Evolutionary conservation across 2,113 vertebrate species (phyloP), one percentile per base, ranked within the genome.

Genomic region (Peromyscus leucopus): DNA sequence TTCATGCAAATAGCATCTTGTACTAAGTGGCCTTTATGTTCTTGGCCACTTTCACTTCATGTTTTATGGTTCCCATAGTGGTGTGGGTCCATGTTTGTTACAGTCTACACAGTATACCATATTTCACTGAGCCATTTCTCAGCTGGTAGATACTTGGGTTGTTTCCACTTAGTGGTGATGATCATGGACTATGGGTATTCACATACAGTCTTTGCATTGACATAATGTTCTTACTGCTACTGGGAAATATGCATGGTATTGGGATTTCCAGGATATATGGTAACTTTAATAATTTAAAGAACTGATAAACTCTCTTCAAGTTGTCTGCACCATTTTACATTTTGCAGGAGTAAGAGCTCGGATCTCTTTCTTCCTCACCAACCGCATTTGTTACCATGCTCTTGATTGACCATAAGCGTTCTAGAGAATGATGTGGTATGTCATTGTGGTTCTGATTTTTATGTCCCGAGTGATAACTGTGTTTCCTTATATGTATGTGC

Each of bases 51-150:
- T 55, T 79, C 67, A 26, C 55, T 2, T 55, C 55, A 55, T 26
- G 65, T 83, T 59, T 61, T 31, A 46, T 84, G 39, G 39, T 19
- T 94, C 67, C 5, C 10, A 72, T 88, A 78, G 72, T 57, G 55
- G 13, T 7, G 10, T 16, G 61, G 46, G 71, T 36, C 85, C 36
- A 31, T 61, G 5, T 82, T 24, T 57, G 57, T 61, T 83, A 13
- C 11, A 39, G 31, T 83, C 21, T n/a, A 26, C 1, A 1, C 39
- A 55, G 15, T 39, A 46, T 22, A 48, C 72, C 21, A 33, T 13
- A 71, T 94, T 93, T 93, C 83, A 59, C 79, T 26, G 57, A 61
- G 57, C 13, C n/a, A 33, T 94, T 96, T 69, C 78, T 87, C 74
- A 88, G 2, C 76, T 82, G 36, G 36, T 76, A 86, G 90, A 21